phyloP scores from a whole-genome alignment of 1,140 invertebrate species.

The Diuraphis noxia region DNA sequence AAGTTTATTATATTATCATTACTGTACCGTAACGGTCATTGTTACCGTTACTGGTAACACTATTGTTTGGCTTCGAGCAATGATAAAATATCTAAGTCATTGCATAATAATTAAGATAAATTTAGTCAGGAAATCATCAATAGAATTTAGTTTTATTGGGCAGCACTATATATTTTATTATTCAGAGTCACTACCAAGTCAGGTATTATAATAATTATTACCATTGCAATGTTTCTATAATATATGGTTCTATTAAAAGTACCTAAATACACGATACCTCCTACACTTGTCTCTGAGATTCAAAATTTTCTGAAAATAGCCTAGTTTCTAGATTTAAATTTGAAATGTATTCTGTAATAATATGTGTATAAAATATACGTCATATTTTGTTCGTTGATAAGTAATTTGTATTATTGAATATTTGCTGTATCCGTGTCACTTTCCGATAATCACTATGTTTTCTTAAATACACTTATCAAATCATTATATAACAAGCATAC shows the following conservation, averaged over 20 bases:
- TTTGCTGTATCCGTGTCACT: background rate
- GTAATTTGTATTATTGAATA: background rate
- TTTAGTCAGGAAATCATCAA: background rate
- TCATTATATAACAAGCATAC: background rate
- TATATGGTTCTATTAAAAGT: background rate
- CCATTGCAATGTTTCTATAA: no score
- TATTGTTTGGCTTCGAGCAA: background rate
- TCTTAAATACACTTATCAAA: background rate
- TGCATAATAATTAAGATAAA: background rate
- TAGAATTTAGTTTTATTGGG: background rate
- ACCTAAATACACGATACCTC: no score
- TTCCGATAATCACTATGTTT: background rate
- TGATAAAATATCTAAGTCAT: constrained; percentile 16
- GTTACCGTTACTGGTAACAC: constrained; percentile 8
- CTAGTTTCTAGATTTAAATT: background rate
- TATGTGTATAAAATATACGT: no score
- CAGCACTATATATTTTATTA: background rate
- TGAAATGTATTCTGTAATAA: background rate
- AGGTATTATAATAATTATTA: background rate
- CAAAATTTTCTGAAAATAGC: background rate
- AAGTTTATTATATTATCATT: constrained; percentile 24
- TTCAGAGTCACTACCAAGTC: background rate
- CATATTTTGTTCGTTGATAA: background rate
- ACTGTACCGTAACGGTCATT: background rate
- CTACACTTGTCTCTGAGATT: no score